phyloP scores from a whole-genome alignment of 2,797 vertebrate species.

The Dallia pectoralis region DNA sequence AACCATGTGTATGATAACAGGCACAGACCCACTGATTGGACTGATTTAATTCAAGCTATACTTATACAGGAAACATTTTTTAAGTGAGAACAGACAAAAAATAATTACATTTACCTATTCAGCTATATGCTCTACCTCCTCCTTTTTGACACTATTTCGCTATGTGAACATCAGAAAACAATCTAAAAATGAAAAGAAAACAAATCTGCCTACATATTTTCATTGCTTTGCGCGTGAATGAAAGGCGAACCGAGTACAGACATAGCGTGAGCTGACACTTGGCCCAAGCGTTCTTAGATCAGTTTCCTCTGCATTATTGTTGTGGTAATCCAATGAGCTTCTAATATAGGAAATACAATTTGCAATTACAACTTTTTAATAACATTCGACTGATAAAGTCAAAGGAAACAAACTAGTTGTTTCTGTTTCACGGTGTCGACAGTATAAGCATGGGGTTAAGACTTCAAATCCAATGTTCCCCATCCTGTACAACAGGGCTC shows the following conservation, averaged over 20 bases:
- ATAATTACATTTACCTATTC: background rate
- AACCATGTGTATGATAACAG: background rate
- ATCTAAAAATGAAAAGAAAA: background rate
- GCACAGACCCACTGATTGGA: background rate
- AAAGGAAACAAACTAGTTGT: constrained; percentile 25
- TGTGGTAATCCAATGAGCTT: constrained; percentile 37
- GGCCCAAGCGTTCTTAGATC: constrained; percentile 22
- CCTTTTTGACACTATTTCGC: background rate
- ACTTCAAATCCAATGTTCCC: background rate
- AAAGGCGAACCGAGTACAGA: background rate
- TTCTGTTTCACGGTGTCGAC: background rate
- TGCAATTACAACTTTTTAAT: constrained; percentile 49
- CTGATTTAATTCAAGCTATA: background rate
- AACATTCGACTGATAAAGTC: constrained; percentile 58
- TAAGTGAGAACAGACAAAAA: background rate
- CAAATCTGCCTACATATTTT: background rate
- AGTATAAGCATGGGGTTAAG: background rate
- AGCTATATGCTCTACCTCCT: background rate
- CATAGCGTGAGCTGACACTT: background rate
- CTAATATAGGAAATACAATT: constrained; percentile 53
- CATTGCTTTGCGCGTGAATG: background rate
- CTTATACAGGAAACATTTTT: background rate
- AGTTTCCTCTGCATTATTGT: constrained; percentile 45
- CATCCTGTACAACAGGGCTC: background rate
- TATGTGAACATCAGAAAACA: background rate